Evolutionary conservation across 1,140 invertebrate genomes (phyloP), one percentile per base, ranked within the genome.

Genomic region (Homarus americanus): DNA sequence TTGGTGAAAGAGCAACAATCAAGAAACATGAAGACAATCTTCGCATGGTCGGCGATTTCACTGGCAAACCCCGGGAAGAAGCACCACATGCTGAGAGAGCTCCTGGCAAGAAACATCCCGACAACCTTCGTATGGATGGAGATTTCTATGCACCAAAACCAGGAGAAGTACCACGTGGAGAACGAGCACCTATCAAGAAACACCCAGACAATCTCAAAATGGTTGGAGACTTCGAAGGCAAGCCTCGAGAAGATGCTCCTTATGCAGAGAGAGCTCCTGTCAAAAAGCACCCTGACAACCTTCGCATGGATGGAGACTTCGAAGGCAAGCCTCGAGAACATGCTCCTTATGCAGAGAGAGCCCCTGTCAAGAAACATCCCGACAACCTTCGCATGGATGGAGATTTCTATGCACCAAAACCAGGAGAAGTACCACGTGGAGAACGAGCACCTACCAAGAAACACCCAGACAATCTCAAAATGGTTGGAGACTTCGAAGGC

Each of bases 51-150:
- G 82, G 82, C 40, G 40, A 85, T 15, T 86, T 86, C n/a, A 34
- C n/a, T 36, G 69, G n/a, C 5, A 36, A 36, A 36, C n/a, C 72
- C 28, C 78, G 34, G 0, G 79, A 75, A 44, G 88, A 91, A 28
- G 88, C 79, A 17, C 94, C 85, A 10, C 17, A 24, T 36, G 91
- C 63, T 82, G 91, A 91, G 32, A 96, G 93, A 95, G 96, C 34
- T 93, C 93, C 91, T 12, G 84, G 78, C 15, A 87, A 87, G 34
- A 76, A 38, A 24, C 84, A 87, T 63, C 84, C 73, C 24, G 95
- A 96, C 93, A 96, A 96, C 93, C 93, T 96, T 2, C 94, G 94
- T 69, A 95, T 95, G 40, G 95, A 95, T 93, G 94, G 94, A 89
- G 95, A 96, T 20, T 96, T 96, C 83, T 94, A 95, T 10, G 82